Conservation (phyloP, 2,113 vertebrate genomes). For the Cariama cristata region DNA sequence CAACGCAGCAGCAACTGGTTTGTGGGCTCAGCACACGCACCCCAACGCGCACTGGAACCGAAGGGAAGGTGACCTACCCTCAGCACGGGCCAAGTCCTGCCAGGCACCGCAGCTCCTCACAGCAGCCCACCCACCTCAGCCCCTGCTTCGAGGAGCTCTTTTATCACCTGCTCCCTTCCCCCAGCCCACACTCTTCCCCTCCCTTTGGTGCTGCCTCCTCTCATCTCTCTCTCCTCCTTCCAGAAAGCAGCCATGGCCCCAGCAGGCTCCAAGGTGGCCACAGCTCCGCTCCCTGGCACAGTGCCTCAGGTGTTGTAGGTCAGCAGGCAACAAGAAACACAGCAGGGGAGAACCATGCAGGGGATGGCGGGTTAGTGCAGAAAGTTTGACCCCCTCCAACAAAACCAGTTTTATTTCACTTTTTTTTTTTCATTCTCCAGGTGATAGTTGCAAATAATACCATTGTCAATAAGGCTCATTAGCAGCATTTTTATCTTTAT, state of each 20-base stretch:
- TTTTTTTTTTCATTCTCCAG: not conserved
- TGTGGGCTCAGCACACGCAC: not conserved
- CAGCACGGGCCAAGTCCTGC: fast-evolving
- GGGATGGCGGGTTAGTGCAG: not conserved
- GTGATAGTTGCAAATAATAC: not conserved
- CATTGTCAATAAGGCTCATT: not conserved
- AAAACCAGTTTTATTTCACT: not conserved
- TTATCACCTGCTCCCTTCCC: not conserved
- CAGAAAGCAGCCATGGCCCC: not conserved
- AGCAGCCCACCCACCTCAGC: not conserved
- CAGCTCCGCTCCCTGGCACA: not conserved
- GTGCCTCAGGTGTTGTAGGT: fast-evolving
- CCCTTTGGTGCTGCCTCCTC: not conserved
- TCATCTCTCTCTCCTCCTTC: not conserved
- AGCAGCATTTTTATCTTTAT: not conserved
- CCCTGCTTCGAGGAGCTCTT: fast-evolving
- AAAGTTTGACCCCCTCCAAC: not conserved
- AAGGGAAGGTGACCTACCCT: not conserved
- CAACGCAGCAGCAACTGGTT: not conserved
- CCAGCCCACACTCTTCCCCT: not conserved
- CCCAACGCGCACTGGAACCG: not conserved
- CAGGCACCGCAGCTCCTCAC: fast-evolving
- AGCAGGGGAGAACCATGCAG: fast-evolving
- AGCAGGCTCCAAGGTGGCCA: fast-evolving
- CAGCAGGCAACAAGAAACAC: not conserved